Percentiles rank a stretch among this genome's conserved stretches.
Conservation (phyloP, 2,888 invertebrate species). For the Drosophila pseudotakahashii region DNA sequence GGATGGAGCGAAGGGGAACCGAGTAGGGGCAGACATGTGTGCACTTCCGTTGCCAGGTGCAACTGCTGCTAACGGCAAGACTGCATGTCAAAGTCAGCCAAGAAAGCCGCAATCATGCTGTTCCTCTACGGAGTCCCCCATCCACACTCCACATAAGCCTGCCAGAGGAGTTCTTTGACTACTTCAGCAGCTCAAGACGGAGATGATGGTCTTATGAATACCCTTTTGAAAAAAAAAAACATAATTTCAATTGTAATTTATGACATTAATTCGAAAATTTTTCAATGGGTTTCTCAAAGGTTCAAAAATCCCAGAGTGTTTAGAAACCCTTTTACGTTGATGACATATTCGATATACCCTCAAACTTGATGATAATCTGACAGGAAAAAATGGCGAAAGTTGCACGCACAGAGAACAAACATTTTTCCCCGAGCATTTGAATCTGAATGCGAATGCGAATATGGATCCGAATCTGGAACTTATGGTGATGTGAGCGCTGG, state of each 20-base stretch:
- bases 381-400: conserved; percentile 15
- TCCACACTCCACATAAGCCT: neutral
- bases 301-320: too few species aligned
- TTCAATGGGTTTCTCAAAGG: too few species aligned
- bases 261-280: too few species aligned
- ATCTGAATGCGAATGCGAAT: conserved; percentile 6
- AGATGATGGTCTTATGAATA: neutral
- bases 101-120: conserved; percentile 61
- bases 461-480: conserved; percentile 7
- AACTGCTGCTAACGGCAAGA: conserved; percentile 29
- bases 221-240: neutral
- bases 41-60: conserved; percentile 48
- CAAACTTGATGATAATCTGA: neutral
- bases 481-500: neutral
- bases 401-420: conserved; percentile 4
- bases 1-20: neutral
- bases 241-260: too few species aligned
- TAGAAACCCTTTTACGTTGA: too few species aligned
- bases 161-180: conserved; percentile 10
- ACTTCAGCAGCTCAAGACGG: neutral
- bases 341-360: conserved; percentile 1
- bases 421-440: conserved; percentile 8
- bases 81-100: conserved; percentile 55
- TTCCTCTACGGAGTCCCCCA: conserved; percentile 22
- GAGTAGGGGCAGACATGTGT: neutral